These are phyloP conservation scores for Hipparchia sbordonii DNA, from an alignment of 2,888 invertebrate species.

Conservation along the genomic window DNA sequence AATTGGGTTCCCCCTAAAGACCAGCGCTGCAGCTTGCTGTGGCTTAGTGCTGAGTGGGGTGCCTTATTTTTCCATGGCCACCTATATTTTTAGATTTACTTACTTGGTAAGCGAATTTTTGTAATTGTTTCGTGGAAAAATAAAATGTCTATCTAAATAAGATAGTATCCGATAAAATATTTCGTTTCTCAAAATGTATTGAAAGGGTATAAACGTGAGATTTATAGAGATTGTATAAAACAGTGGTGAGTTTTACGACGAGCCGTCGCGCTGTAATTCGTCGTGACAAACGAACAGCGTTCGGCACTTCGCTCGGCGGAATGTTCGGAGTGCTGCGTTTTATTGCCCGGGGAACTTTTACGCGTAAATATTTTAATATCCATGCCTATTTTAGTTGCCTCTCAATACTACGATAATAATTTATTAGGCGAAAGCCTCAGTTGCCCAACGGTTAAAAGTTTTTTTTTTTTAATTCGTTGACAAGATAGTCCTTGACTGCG, in stretches of 20 bases:
- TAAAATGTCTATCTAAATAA: not conserved
- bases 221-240: conserved; percentile 39
- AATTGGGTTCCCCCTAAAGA: too few species aligned
- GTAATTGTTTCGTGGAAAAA: too few species aligned
- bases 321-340: conserved; percentile 8
- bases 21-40: too few species aligned
- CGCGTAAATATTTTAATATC: conserved; percentile 15
- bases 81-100: too few species aligned
- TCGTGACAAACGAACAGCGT: conserved; percentile 39
- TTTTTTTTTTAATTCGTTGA: too few species aligned
- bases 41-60: too few species aligned
- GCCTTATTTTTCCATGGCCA: too few species aligned
- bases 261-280: conserved; percentile 36
- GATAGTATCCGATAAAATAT: not conserved
- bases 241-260: conserved; percentile 39
- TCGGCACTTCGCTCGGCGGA: conserved; percentile 28
- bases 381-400: not conserved
- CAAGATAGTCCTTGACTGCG: too few species aligned
- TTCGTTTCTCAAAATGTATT: conserved; percentile 1
- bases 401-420: not conserved
- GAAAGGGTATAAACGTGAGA: conserved; percentile 28
- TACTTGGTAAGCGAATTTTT: too few species aligned
- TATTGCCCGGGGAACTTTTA: conserved; percentile 18
- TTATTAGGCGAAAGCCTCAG: too few species aligned
- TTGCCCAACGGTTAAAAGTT: too few species aligned